Percentiles rank a stretch among this genome's conserved stretches.
These are phyloP conservation scores for Kryptolebias marmoratus DNA, from an alignment of 2,113 vertebrate species.

Conservation along the genomic window DNA sequence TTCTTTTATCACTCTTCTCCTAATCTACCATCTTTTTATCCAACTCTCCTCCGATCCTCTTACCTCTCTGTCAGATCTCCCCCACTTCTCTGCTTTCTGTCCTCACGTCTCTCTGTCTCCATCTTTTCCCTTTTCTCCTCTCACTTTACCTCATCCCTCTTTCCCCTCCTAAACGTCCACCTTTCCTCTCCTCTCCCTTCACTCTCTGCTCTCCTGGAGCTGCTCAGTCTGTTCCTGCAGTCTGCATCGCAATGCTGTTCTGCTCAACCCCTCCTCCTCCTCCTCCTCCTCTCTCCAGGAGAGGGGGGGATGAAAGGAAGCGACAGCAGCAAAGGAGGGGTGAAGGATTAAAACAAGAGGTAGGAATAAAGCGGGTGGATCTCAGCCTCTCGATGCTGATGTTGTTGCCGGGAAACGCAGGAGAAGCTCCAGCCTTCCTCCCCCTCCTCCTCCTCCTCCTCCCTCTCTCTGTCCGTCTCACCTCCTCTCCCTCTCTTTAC, in stretches of 20 bases:
- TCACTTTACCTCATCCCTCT: not conserved
- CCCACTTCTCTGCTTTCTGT: not conserved
- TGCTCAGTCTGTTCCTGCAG: constrained; percentile 61
- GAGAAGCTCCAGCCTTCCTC: constrained; percentile 58
- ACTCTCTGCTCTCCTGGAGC: constrained; percentile 43
- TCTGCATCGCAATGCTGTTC: constrained; percentile 51
- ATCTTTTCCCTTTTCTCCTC: not conserved
- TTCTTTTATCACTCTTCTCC: not conserved
- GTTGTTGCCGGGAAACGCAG: constrained; percentile 76
- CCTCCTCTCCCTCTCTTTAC: constrained; percentile 17
- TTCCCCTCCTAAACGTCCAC: not conserved
- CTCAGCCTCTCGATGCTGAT: constrained; percentile 48
- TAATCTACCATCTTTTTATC: not conserved
- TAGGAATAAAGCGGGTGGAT: constrained; percentile 44
- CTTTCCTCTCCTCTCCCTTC: constrained; percentile 1
- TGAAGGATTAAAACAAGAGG: constrained; percentile 43
- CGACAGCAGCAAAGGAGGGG: constrained; percentile 45
- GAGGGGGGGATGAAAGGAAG: constrained; percentile 37
- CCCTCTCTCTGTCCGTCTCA: constrained; percentile 41
- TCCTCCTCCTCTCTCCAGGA: constrained; percentile 34
- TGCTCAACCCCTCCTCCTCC: constrained; percentile 16
- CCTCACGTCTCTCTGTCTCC: not conserved
- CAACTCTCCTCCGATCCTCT: not conserved
- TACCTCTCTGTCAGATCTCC: not conserved
- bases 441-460: constrained; percentile 8